phyloP scores from a whole-genome alignment of 2,797 vertebrate genomes.

The Danio choprae region DNA sequence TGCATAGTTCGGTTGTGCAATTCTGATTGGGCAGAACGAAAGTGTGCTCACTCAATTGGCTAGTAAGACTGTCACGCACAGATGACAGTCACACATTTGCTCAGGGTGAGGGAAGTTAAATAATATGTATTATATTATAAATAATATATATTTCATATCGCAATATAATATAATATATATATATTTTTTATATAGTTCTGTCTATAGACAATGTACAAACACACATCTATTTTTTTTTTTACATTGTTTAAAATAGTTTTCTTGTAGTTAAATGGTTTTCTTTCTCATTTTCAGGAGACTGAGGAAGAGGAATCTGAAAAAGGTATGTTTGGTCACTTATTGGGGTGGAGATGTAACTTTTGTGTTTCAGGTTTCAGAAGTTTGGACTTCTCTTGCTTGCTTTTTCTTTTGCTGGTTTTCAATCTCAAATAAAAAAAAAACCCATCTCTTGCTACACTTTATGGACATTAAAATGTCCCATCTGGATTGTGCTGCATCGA shows the following conservation, averaged over 20 bases:
- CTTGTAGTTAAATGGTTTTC: background rate
- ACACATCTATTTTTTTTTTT: no score
- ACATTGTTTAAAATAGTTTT: background rate
- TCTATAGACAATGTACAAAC: no score
- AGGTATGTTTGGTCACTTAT: constrained; percentile 87
- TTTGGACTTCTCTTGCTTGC: constrained; percentile 50
- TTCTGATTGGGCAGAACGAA: no score
- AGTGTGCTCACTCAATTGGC: no score
- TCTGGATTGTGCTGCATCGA: constrained; percentile 24
- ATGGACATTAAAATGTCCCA: constrained; percentile 13
- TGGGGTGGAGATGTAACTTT: constrained; percentile 53
- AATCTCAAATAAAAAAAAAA: background rate
- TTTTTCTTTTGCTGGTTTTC: constrained; percentile 39
- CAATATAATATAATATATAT: no score
- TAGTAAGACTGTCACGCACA: no score
- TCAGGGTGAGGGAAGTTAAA: no score
- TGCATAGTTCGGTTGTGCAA: no score
- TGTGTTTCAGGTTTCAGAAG: constrained; percentile 54
- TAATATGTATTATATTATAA: no score
- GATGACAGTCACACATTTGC: no score
- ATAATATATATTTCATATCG: no score
- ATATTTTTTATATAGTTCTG: no score
- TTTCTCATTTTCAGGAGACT: constrained; percentile 78
- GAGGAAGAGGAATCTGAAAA: constrained; percentile 95
- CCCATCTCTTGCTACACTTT: constrained; percentile 5